phyloP scores from a whole-genome alignment of 2,113 vertebrate species.

The Labrus mixtus region DNA sequence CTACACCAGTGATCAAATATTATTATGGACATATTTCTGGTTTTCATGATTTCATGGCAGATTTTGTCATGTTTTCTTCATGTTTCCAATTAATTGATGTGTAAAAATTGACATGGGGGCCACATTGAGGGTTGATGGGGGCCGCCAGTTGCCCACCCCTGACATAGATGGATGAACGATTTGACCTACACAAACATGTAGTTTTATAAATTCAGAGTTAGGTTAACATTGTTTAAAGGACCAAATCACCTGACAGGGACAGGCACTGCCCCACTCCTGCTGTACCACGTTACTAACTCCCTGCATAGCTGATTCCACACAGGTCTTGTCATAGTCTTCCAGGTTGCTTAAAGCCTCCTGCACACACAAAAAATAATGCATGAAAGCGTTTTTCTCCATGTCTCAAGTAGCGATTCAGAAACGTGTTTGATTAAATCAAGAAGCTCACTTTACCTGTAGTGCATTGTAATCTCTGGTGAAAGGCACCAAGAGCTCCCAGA shows the following conservation, averaged over 20 bases:
- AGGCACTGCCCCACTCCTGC: slow-evolving; percentile 95
- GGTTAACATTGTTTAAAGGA: not conserved
- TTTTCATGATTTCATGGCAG: no score
- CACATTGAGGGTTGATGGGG: no score
- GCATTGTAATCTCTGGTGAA: slow-evolving; percentile 99
- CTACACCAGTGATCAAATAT: no score
- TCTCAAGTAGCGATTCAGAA: no score
- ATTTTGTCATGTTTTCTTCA: no score
- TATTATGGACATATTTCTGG: no score
- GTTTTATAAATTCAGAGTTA: not conserved
- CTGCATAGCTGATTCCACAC: slow-evolving; percentile 91
- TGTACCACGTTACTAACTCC: slow-evolving; percentile 95
- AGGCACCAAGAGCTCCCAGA: slow-evolving; percentile 96
- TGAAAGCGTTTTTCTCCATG: not conserved
- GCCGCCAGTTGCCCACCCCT: no score
- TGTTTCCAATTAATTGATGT: no score
- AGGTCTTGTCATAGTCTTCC: slow-evolving; percentile 99
- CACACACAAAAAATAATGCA: slow-evolving; percentile 6
- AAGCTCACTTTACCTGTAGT: slow-evolving; percentile 87
- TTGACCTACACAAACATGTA: not conserved
- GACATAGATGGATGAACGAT: not conserved
- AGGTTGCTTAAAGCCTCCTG: slow-evolving; percentile 95
- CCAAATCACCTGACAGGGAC: slow-evolving; percentile 93
- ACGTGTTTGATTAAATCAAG: not conserved
- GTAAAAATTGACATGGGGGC: no score